Evolutionary conservation across 2,888 invertebrate genomes (phyloP), one percentile per base, ranked within the genome.

Genomic region (Trissoscelio sp.): DNA sequence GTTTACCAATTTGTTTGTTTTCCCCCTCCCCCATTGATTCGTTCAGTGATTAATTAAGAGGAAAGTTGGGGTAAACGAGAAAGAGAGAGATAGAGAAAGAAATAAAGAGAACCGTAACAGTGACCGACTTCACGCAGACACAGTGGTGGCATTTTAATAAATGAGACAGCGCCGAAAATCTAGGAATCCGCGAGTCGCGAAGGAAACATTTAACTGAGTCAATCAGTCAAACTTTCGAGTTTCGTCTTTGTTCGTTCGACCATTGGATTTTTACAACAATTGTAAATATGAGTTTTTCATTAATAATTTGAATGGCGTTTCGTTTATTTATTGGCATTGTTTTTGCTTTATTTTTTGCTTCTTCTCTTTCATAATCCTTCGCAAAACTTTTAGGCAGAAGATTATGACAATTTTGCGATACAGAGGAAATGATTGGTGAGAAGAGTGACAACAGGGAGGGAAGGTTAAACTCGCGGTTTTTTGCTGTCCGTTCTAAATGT

Each of bases 401-500:
- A 60, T 42, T 53, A 16, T 53, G 48, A 53, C 53, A 18, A 66
- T 69, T 70, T 79, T 79, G 70, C 74, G 46, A 55, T 48, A 66
- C 69, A 53, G 24, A 70, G 24, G 22, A 66, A 66, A 60, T 34
- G 31, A 44, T 51, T 53, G 18, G 6, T 44, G 37, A n/a, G 22
- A 51, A 37, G 34, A 78, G 31, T 87, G 87, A 24, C n/a, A n/a
- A 83, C 84, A 87, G 83, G 69, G 66, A 55, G 48, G 55, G 58
- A 81, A 53, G 48, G 75, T 57, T 79, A 79, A 82, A 86, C 85
- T 85, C 85, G 84, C 86, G 88, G 86, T 44, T 77, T 74, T 86
- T 87, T 83, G 89, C 89, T 90, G 89, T 90, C 88, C 87, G 87
- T 89, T 89, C 88, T 88, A 88, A 88, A 90, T 89, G 89, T 90